A percentile compares a stretch with the other conserved stretches of the same genome.
Evolutionary conservation across 2,797 vertebrate species (phyloP).

Genomic region (Micropoecilia bifurca): DNA sequence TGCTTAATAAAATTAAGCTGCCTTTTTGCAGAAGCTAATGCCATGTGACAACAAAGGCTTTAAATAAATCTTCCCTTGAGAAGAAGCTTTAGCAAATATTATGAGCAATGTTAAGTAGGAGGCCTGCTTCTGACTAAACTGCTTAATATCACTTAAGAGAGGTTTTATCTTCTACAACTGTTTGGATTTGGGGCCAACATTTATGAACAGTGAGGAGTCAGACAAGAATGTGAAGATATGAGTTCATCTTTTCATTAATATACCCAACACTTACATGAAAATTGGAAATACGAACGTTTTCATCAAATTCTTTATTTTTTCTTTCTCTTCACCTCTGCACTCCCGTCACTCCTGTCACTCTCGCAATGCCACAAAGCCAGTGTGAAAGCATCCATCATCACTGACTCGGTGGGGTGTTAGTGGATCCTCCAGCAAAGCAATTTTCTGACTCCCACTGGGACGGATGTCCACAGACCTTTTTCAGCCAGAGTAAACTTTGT

Average conservation of each 20-base stretch:
- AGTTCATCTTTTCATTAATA: not conserved
- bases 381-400: constrained; percentile 17
- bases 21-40: not conserved
- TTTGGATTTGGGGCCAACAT: not conserved
- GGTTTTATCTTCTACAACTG: not conserved
- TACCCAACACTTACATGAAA: not conserved
- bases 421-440: not conserved
- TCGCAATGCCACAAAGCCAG: not conserved
- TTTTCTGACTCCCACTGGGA: constrained; percentile 6
- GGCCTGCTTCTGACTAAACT: not conserved
- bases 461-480: not conserved
- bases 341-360: not conserved
- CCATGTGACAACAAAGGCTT: not conserved
- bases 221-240: not conserved
- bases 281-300: not conserved
- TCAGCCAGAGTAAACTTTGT: constrained; percentile 6
- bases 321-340: not conserved
- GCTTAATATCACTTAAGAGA: not conserved
- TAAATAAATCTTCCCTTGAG: constrained; percentile 6
- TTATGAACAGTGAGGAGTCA: not conserved
- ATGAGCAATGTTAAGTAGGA: not conserved
- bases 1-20: not conserved
- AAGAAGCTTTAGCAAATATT: not conserved
- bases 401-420: constrained; percentile 1
- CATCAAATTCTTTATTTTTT: not conserved